phyloP scores from a whole-genome alignment of 92 coral and sea anemone species.

The Porites divaricata region DNA sequence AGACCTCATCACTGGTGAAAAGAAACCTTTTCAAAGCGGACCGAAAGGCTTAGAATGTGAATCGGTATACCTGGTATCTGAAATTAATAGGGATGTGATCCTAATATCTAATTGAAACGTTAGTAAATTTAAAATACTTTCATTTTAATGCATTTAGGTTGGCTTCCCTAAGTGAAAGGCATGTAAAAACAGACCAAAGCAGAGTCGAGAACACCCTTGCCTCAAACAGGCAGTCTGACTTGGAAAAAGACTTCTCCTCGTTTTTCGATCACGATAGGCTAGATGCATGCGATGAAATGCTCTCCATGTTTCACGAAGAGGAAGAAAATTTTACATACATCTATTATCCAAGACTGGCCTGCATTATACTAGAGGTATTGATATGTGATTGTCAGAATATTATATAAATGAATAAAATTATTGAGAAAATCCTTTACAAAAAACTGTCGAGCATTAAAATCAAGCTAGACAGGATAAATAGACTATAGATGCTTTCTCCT shows the following conservation, averaged over 20 bases:
- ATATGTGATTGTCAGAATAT: background rate
- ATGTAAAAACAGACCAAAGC: conserved; percentile 20
- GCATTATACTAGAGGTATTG: conserved; percentile 11
- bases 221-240: conserved; percentile 17
- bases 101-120: too few relatives aligned
- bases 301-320: background rate
- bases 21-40: too few relatives aligned
- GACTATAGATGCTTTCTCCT: too few relatives aligned
- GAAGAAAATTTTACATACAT: conserved; percentile 4
- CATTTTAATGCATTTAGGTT: background rate
- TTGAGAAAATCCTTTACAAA: background rate
- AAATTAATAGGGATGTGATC: too few relatives aligned
- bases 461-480: too few relatives aligned
- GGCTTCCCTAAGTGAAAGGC: conserved; percentile 2
- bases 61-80: too few relatives aligned
- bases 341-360: conserved; percentile 15
- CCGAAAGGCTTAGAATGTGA: too few relatives aligned
- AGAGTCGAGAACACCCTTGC: conserved; percentile 8
- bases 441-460: background rate
- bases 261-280: conserved; percentile 6
- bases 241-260: conserved; percentile 3
- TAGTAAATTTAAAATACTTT: too few relatives aligned
- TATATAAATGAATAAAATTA: background rate
- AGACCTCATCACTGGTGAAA: too few relatives aligned
- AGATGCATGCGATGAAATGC: conserved; percentile 4